Evolutionary conservation across 2,113 vertebrate genomes (phyloP).

Genomic region (Oryzias javanicus): DNA sequence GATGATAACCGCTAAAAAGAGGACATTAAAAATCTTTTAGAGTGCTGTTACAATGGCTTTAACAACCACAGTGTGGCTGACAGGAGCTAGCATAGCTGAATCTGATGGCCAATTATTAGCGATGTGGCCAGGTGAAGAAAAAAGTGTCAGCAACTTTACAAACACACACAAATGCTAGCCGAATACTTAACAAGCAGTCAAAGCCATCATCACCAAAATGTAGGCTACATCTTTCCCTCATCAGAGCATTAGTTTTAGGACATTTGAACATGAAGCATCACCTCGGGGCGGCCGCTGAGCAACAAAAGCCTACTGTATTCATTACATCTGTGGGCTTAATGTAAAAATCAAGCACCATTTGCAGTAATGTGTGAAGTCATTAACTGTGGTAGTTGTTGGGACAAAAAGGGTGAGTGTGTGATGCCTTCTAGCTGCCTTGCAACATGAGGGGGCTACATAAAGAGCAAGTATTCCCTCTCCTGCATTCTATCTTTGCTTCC

Average conservation of each 20-base stretch:
- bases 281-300: conserved; percentile 60
- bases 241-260: conserved; percentile 64
- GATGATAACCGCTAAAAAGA: conserved; percentile 55
- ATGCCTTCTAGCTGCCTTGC: conserved; percentile 67
- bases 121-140: conserved; percentile 64
- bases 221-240: conserved; percentile 45
- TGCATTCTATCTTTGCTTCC: conserved; percentile 54
- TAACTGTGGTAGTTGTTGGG: conserved; percentile 76
- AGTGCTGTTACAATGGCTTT: conserved; percentile 50
- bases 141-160: conserved; percentile 67
- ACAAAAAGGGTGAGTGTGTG: conserved; percentile 65
- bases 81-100: conserved; percentile 45
- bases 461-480: conserved; percentile 49
- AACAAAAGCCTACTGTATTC: conserved; percentile 66
- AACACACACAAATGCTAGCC: conserved; percentile 30
- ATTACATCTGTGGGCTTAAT: conserved; percentile 73
- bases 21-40: conserved; percentile 54
- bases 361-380: conserved; percentile 77
- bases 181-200: conserved; percentile 56
- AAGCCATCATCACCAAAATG: conserved; percentile 30
- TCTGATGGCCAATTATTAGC: conserved; percentile 62
- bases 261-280: conserved; percentile 59
- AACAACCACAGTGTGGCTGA: conserved; percentile 51
- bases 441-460: conserved; percentile 62
- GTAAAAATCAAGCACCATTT: conserved; percentile 71